These are phyloP conservation scores for Ochotona princeps DNA, from an alignment of 2,113 vertebrate genomes.

Conservation along the genomic window DNA sequence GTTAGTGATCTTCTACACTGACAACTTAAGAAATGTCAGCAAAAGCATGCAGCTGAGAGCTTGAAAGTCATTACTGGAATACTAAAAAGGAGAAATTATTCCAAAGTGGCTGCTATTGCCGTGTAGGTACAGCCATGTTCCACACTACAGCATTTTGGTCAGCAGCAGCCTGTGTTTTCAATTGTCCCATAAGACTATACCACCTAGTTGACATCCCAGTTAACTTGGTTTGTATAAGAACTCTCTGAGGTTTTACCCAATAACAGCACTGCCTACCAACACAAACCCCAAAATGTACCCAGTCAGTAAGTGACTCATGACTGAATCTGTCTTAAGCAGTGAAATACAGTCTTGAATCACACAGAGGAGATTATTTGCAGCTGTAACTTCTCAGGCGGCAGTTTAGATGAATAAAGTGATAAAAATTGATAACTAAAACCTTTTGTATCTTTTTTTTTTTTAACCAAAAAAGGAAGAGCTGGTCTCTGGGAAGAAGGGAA, in stretches of 20 bases:
- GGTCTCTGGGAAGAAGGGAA: neutral
- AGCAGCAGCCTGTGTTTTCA: neutral
- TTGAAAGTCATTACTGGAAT: neutral
- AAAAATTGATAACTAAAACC: conserved; percentile 8
- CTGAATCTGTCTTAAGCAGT: neutral
- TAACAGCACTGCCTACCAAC: neutral
- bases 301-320: neutral
- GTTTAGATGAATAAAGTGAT: neutral
- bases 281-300: neutral
- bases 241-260: neutral
- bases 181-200: neutral
- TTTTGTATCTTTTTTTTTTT: conserved; percentile 22
- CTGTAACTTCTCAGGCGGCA: neutral
- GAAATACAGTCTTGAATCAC: neutral
- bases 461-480: neutral
- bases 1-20: neutral
- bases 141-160: neutral
- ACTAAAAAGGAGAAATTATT: neutral
- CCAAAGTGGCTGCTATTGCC: neutral
- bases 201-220: neutral
- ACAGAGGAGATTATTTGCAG: neutral
- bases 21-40: neutral
- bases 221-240: neutral
- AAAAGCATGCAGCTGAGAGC: neutral
- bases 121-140: neutral